Base-by-base conservation (phyloP, 2,113 vertebrate genomes). In the Callorhinus ursinus region DNA sequence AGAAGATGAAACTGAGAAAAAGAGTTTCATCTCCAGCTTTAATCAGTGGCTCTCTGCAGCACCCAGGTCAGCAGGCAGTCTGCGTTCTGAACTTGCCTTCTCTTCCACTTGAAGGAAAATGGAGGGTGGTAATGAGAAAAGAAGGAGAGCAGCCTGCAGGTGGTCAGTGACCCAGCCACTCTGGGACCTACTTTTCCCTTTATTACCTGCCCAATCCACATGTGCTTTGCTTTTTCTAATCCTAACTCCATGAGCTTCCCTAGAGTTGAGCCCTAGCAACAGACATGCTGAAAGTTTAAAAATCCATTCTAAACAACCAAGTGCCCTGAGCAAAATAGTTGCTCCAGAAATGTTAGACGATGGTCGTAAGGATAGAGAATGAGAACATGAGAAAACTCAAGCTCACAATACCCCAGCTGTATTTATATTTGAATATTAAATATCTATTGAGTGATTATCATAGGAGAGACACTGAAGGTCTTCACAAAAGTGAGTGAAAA, bases 1-100 rank as follows among this genome's bases (percentile, higher is more conserved):
- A 77, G 84, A 80, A 92, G 92, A 92, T 87, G 79, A 95, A 94
- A 83, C 69, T 42, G 59, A 96, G 83, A 42, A 42, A 24, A 86
- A 42, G 61, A 18, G n/a, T 69, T 87, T 74, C 39, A 49, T 83
- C 67, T 63, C 59, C n/a, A 51, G 59, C 39, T 93, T 79, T 96
- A 33, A 94, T 97, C 94, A 93, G 83, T 18, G 63, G 72, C 53
- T 83, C n/a, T 79, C 21, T 6, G 16, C 36, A 79, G 88, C 67
- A 63, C 74, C 65, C 53, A 80, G 67, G 46, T 2, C 26, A 13
- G 83, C 46, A 83, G 93, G 85, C 28, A n/a, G 46, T 16, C 83
- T 92, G 77, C 24, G 12, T 59, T 88, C 65, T 51, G 26, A 0
- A 36, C 67, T 79, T 28, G 36, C 10, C 21, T 88, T 74, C 63